phyloP scores from a whole-genome alignment of 1,140 invertebrate species.

The Papilio polyxenes region DNA sequence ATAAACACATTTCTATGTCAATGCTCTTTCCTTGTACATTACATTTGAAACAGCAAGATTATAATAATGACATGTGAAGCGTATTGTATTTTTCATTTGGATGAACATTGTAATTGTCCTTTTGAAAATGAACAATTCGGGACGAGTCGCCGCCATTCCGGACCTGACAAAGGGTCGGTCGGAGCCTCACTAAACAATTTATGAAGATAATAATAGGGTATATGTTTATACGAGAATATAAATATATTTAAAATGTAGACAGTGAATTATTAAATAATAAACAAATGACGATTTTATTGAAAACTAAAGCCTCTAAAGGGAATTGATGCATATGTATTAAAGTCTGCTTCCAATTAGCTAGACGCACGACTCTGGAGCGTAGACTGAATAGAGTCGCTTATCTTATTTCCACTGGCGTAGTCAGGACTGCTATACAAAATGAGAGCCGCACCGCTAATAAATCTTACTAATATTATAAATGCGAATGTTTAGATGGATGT shows the following conservation, averaged over 20 bases:
- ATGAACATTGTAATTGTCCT: constrained; percentile 24
- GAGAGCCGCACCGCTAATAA: too few relatives aligned
- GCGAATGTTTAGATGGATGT: too few relatives aligned
- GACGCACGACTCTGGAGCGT: too few relatives aligned
- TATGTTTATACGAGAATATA: neutral
- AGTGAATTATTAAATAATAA: neutral
- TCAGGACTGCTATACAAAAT: too few relatives aligned
- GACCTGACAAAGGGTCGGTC: neutral
- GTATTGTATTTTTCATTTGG: constrained; percentile 23
- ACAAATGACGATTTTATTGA: neutral
- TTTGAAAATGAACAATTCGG: constrained; percentile 16
- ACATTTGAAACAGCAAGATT: neutral
- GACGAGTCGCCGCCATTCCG: neutral
- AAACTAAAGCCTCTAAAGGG: neutral
- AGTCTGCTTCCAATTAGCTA: too few relatives aligned
- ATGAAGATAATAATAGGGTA: constrained; percentile 20
- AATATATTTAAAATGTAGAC: neutral
- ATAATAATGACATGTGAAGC: constrained; percentile 1
- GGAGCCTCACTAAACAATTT: neutral
- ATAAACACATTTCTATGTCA: neutral
- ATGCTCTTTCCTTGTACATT: neutral
- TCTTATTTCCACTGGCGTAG: too few relatives aligned
- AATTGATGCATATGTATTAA: too few relatives aligned
- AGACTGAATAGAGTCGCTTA: too few relatives aligned
- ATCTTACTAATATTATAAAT: too few relatives aligned